Percentiles rank a stretch among this genome's conserved stretches.
Conservation (phyloP, 2,797 vertebrate genomes). For the Onychomys arenicola region DNA sequence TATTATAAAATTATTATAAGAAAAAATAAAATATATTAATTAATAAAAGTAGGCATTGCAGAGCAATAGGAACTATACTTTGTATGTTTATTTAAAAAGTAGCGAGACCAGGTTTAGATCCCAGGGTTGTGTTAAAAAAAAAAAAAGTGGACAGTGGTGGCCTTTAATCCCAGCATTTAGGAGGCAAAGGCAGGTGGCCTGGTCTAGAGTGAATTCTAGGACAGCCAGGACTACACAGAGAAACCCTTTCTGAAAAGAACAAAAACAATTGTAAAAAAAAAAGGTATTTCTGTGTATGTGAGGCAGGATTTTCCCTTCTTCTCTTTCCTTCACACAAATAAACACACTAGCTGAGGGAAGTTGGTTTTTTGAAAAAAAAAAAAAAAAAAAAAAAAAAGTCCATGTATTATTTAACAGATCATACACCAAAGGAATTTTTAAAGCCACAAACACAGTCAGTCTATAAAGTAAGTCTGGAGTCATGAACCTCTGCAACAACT, state of each 20-base stretch:
- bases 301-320: neutral
- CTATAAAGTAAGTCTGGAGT: neutral
- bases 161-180: neutral
- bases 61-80: neutral
- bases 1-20: too few species aligned
- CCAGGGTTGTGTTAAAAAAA: neutral
- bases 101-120: neutral
- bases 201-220: neutral
- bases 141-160: neutral
- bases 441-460: slow-evolving; percentile 30
- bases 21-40: neutral
- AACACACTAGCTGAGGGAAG: slow-evolving; percentile 12
- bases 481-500: neutral
- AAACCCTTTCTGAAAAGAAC: neutral
- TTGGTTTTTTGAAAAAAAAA: slow-evolving; percentile 22
- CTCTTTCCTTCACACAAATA: neutral
- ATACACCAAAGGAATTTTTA: slow-evolving; percentile 50
- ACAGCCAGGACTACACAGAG: neutral
- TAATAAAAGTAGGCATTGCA: neutral
- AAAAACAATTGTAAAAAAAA: neutral
- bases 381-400: slow-evolving; percentile 35
- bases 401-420: slow-evolving; percentile 58
- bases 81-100: neutral
- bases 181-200: neutral
- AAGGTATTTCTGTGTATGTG: neutral